A percentile compares a stretch with the other conserved stretches of the same genome.
phyloP scores from a whole-genome alignment of 2,888 invertebrate species.

The Xylophagus ater region DNA sequence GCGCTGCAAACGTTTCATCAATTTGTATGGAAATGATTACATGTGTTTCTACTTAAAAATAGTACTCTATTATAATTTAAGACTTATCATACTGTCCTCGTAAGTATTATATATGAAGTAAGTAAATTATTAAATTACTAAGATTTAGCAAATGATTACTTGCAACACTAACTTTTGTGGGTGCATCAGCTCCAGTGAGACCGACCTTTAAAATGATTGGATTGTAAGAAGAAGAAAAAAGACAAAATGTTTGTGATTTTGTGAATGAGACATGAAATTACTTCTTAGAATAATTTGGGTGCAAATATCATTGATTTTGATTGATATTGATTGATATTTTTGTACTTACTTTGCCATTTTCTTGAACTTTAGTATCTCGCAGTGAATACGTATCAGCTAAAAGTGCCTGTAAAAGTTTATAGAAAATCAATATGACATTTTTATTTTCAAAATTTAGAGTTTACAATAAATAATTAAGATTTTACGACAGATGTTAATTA shows the following conservation, averaged over 20 bases:
- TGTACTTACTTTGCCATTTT: slow-evolving; percentile 68
- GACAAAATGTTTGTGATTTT: slow-evolving; percentile 3
- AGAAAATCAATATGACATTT: not conserved
- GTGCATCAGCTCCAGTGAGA: slow-evolving; percentile 39
- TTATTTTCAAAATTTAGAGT: too few species aligned
- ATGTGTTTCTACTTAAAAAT: too few species aligned
- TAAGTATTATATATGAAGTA: too few species aligned
- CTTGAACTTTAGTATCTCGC: slow-evolving; percentile 59
- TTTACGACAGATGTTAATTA: too few species aligned
- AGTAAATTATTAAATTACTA: too few species aligned
- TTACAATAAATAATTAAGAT: too few species aligned
- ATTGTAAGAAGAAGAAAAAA: not conserved
- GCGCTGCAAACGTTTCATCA: too few species aligned
- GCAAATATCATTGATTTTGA: not conserved
- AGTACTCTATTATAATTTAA: too few species aligned
- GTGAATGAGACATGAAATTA: too few species aligned
- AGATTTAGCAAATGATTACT: slow-evolving; percentile 8
- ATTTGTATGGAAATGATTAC: too few species aligned
- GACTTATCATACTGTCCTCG: too few species aligned
- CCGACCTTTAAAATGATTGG: slow-evolving; percentile 30
- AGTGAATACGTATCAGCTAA: slow-evolving; percentile 48
- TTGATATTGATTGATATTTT: slow-evolving; percentile 1
- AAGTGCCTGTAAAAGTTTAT: slow-evolving; percentile 44
- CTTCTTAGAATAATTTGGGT: too few species aligned
- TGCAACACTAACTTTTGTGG: slow-evolving; percentile 38